Conservation (phyloP, 2,888 invertebrate genomes). For the Conomelus anceps region DNA sequence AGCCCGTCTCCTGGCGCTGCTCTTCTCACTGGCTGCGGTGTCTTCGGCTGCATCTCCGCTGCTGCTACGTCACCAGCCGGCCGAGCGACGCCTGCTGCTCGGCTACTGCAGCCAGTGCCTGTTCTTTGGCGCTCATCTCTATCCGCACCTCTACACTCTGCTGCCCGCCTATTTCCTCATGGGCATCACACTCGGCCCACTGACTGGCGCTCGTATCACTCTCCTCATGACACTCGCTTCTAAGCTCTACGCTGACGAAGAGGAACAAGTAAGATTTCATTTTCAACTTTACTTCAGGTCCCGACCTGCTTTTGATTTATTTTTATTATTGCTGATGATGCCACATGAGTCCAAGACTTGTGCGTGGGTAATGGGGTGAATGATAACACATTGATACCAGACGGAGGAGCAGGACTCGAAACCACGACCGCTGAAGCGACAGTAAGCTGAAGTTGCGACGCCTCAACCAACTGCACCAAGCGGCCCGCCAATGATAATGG, state of each 20-base stretch:
- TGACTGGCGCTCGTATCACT: conserved; percentile 38
- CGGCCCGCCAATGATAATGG: no score
- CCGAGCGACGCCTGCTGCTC: conserved; percentile 39
- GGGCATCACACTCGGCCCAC: conserved; percentile 49
- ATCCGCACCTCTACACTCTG: conserved; percentile 49
- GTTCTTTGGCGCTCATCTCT: conserved; percentile 55
- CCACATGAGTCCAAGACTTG: no score
- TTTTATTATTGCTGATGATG: no score
- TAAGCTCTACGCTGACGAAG: conserved; percentile 45
- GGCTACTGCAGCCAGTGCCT: conserved; percentile 52
- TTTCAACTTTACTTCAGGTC: no score
- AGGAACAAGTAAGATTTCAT: no score
- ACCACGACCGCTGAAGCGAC: no score
- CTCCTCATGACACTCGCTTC: conserved; percentile 45
- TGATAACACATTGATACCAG: no score
- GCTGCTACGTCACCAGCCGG: conserved; percentile 48
- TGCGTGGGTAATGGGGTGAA: no score
- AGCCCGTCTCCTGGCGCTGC: conserved; percentile 51
- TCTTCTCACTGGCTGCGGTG: conserved; percentile 55
- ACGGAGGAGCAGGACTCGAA: no score
- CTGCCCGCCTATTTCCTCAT: conserved; percentile 49
- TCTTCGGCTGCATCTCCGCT: conserved; percentile 49
- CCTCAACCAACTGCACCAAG: no score
- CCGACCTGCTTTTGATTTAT: no score
- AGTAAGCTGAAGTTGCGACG: no score